Conservation (phyloP, 2,113 vertebrate genomes). For the Raja brachyura region DNA sequence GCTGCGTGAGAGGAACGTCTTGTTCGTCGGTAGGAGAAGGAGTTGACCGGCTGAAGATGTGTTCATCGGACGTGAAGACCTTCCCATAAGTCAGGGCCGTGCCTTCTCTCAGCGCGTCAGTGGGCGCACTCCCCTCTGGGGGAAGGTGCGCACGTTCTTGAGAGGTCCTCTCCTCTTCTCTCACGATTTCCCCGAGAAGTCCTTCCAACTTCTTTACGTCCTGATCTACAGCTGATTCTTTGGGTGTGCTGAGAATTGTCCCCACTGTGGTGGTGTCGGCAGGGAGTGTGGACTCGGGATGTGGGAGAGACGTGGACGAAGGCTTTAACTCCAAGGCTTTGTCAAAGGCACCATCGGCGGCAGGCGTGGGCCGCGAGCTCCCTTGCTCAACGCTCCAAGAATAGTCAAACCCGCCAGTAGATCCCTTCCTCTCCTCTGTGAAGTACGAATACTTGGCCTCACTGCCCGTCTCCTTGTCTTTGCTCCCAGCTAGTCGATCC, state of each 20-base stretch:
- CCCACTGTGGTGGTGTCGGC: not conserved
- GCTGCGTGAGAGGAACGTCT: conserved; percentile 50
- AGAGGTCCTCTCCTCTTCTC: not conserved
- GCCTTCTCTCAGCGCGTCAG: not conserved
- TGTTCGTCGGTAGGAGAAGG: conserved; percentile 39
- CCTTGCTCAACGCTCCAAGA: conserved; percentile 39
- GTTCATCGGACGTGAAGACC: not conserved
- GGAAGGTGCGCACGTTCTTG: not conserved
- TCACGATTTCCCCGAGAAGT: not conserved
- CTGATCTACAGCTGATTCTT: not conserved
- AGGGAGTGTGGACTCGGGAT: not conserved
- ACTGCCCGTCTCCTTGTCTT: conserved; percentile 41
- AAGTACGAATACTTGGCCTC: conserved; percentile 42
- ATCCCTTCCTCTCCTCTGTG: conserved; percentile 43
- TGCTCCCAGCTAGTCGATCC: conserved; percentile 26
- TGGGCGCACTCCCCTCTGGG: not conserved
- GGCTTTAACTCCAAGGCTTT: not conserved
- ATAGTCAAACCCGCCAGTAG: conserved; percentile 42
- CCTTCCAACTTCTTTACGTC: not conserved
- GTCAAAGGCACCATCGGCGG: rapidly evolving
- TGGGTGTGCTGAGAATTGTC: no score
- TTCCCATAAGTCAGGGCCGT: not conserved
- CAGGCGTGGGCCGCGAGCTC: conserved; percentile 38
- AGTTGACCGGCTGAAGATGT: no score
- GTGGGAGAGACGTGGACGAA: not conserved